Base-by-base conservation (phyloP, 2,797 vertebrate genomes). In the Lophius americanus region DNA sequence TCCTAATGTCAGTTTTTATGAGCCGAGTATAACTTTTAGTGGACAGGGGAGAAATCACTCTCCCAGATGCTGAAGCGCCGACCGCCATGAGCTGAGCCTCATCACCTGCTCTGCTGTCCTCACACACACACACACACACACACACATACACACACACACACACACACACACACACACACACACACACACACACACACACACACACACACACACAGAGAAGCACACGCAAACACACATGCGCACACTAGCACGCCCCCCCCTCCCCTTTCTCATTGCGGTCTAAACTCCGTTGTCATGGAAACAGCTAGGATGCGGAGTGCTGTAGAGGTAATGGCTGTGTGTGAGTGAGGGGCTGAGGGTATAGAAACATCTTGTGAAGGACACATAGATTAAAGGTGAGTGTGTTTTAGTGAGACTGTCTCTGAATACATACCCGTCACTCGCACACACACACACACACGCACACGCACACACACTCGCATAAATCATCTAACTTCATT, bases 271-370 rank as follows among this genome's bases (percentile, higher is more conserved):
- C 64, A 73, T 67, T 89, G 86, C 83, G 86, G 89, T 81, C 78
- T 86, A 81, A 84, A 85, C 85, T 86, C 76, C 14, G 85, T 94
- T 61, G 52, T 83, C 90, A 93, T 94, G 92, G 93, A 92, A 94
- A 94, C 93, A 93, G 84, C 86, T 72, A 91, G 90, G 91, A 92
- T 92, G 92, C 91, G 54, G 85, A 88, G 80, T 72, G 70, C 66
- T 68, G 74, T 71, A 76, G 72, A 70, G 75, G 77, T 75, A 73
- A 72, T 53, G 62, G 49, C 51, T 51, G 68, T 51, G 76, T 42
- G 70, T 33, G 57, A 2, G 58, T 9, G 64, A 42, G 60, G 36
- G 44, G 41, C 66, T 70, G 75, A 85, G 83, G 78, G 85, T 85
- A 78, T 78, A 80, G 78, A 73, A 79, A 88, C 70, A 78, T 60